A percentile compares a stretch with the other conserved stretches of the same genome.
Conservation (phyloP, 1,140 invertebrate species). For the Neodiprion fabricii region DNA sequence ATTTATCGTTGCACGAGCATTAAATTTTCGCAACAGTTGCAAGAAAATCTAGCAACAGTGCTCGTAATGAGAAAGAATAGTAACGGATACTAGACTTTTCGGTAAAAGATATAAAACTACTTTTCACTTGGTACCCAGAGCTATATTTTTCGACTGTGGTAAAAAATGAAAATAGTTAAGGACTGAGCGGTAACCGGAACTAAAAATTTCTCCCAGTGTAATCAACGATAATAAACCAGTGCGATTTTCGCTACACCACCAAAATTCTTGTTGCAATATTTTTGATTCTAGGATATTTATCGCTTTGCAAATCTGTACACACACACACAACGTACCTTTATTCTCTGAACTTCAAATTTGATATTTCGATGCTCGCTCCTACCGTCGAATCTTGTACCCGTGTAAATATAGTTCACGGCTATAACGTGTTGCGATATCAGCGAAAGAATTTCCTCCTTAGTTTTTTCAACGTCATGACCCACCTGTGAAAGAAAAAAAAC, state of each 20-base stretch:
- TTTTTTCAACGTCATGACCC: conserved; percentile 80
- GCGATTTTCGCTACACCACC: neutral
- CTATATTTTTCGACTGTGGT: too few relatives aligned
- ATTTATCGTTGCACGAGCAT: too few relatives aligned
- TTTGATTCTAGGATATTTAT: neutral
- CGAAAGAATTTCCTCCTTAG: conserved; percentile 95
- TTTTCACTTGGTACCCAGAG: too few relatives aligned
- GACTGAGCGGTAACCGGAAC: too few relatives aligned
- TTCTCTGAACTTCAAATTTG: conserved; percentile 97
- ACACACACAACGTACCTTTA: conserved; percentile 72
- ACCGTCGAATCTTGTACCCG: conserved; percentile 92
- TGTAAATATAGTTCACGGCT: conserved; percentile 98
- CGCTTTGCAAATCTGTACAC: neutral
- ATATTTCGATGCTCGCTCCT: conserved; percentile 88
- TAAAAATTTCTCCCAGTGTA: neutral
- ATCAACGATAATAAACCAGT: conserved; percentile 34
- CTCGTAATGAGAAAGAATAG: too few relatives aligned
- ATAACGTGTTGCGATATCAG: conserved; percentile 98
- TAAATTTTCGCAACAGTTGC: too few relatives aligned
- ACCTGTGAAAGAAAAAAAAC: conserved; percentile 52
- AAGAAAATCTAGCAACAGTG: too few relatives aligned
- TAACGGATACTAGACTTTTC: too few relatives aligned
- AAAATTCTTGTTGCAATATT: conserved; percentile 1
- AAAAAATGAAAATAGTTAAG: too few relatives aligned
- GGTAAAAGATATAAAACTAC: too few relatives aligned